Percentiles rank a stretch among this genome's conserved stretches.
These are phyloP conservation scores for Pholis gunnellus DNA, from an alignment of 2,113 vertebrate genomes.

Conservation along the genomic window DNA sequence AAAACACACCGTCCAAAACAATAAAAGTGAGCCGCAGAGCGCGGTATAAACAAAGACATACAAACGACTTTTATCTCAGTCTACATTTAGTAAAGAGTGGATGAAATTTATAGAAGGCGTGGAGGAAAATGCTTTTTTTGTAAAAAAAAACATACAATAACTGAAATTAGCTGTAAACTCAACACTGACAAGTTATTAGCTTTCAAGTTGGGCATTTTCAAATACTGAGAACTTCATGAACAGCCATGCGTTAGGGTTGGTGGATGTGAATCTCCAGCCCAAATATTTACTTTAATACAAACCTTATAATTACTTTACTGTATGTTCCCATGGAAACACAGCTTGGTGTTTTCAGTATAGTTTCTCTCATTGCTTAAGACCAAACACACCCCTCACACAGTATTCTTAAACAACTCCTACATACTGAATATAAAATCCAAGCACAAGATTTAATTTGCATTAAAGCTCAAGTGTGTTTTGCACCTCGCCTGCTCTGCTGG, in stretches of 20 bases:
- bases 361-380: slow-evolving; percentile 43
- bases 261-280: neutral
- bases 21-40: no score
- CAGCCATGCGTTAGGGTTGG: neutral
- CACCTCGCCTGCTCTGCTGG: slow-evolving; percentile 12
- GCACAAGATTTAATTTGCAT: slow-evolving; percentile 54
- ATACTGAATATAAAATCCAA: slow-evolving; percentile 53
- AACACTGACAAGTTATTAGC: neutral
- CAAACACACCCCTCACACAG: slow-evolving; percentile 37
- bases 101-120: neutral
- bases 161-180: neutral
- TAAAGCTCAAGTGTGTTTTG: slow-evolving; percentile 39
- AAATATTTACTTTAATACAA: neutral
- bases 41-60: neutral
- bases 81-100: neutral
- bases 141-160: neutral
- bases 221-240: neutral
- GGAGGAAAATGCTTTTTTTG: neutral
- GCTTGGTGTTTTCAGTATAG: neutral
- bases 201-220: neutral
- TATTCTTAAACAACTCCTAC: slow-evolving; percentile 33
- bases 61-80: neutral
- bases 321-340: slow-evolving; percentile 50
- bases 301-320: neutral
- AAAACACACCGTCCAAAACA: no score